Conservation (phyloP, 1,140 invertebrate species). For the Drosophila navojoa region DNA sequence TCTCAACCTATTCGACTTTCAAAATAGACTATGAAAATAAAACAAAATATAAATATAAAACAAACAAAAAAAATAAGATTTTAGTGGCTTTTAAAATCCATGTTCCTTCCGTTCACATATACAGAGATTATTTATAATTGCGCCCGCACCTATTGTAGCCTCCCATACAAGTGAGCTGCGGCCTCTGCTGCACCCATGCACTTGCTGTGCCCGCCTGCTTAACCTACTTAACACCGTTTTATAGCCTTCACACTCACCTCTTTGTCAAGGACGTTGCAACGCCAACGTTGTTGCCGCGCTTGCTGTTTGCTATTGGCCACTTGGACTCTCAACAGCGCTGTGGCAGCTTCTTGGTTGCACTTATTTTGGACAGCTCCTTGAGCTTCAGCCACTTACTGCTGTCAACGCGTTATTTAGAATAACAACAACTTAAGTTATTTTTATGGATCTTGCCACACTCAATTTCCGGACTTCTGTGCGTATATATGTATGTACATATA, state of each 20-base stretch:
- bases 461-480: slow-evolving; percentile 27
- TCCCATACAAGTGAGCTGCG: neutral
- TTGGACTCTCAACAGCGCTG: slow-evolving; percentile 39
- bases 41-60: no score
- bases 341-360: slow-evolving; percentile 44
- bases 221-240: slow-evolving; percentile 34
- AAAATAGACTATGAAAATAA: no score
- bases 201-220: slow-evolving; percentile 10
- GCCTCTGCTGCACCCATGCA: slow-evolving; percentile 9
- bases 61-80: no score
- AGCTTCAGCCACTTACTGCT: slow-evolving; percentile 63
- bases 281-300: slow-evolving; percentile 37
- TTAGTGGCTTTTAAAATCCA: no score
- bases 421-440: slow-evolving; percentile 71
- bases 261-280: slow-evolving; percentile 71
- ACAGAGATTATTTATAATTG: no score
- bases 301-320: slow-evolving; percentile 23
- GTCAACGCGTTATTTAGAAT: slow-evolving; percentile 68
- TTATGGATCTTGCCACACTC: slow-evolving; percentile 65
- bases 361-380: slow-evolving; percentile 57
- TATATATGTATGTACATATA: slow-evolving; percentile 3
- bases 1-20: no score
- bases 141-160: no score
- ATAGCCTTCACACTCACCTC: slow-evolving; percentile 72
- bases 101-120: no score